Base-by-base conservation (phyloP, 2,113 vertebrate species). In the Cavia porcellus region DNA sequence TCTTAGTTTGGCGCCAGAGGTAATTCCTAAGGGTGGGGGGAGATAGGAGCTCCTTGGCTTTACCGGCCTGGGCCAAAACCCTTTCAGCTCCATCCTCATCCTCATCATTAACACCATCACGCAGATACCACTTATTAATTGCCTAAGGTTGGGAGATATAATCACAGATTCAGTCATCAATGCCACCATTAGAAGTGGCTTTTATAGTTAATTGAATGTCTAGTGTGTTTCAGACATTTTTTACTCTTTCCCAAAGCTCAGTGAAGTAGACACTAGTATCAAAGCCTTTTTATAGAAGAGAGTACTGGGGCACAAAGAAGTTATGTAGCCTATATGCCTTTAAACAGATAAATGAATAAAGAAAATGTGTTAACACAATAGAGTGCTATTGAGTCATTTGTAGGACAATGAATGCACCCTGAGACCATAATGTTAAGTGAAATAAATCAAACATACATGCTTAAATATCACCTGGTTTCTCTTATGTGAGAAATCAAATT, bases 41-140 rank as follows among this genome's bases (percentile, higher is more conserved):
- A 38, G 38, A 38, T 38, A 38, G 38, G 38, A 38, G 38, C 38
- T 38, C 38, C 38, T 38, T 38, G 38, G 38, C 38, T 38, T 38
- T 38, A 38, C 38, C 2, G 38, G 38, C 38, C 38, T 38, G 38
- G 38, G 38, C 38, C 38, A 38, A 38, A 38, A 38, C 38, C 38
- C 38, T 38, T 38, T 38, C 38, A 38, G 38, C 55, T 62, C 74
- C 2, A 0, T 32, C 25, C 7, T 22, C 19, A 3, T 38, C 72
- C 9, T 50, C 61, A 11, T n/a, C 25, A 3, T 75, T n/a, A 4
- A 35, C 5, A 13, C 28, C 1, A 0, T 55, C 7, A 2, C 10
- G 80, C 22, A 28, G 47, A 47, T 17, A 42, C 42, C 28, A 3
- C 25, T 70, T 68, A 28, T 1, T 62, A 55, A 32, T 10, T 24